Percentiles rank a stretch among this genome's conserved stretches.
Conservation (phyloP, 1,140 invertebrate genomes). For the Elymnias hypermnestra region DNA sequence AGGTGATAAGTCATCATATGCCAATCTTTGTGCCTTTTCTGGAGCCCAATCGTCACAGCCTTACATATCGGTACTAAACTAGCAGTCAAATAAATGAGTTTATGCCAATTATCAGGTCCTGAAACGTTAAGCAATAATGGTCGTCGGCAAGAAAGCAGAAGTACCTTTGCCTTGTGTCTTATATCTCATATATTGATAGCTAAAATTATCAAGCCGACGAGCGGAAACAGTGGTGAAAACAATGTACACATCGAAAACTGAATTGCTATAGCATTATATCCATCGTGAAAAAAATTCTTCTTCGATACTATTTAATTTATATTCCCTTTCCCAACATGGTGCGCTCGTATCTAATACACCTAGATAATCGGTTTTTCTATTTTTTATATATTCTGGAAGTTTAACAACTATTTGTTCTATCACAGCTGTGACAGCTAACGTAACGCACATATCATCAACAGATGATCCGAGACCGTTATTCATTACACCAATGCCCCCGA, state of each 20-base stretch:
- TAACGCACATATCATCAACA: constrained; percentile 5
- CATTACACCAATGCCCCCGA: background rate
- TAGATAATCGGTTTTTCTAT: background rate
- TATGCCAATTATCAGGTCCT: background rate
- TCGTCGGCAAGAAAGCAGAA: constrained; percentile 1
- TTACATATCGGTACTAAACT: background rate
- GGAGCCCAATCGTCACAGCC: too few species aligned
- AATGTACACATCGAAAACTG: background rate
- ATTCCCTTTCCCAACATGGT: constrained; percentile 7
- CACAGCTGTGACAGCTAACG: background rate
- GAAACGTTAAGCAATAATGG: constrained; percentile 2
- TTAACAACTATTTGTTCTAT: constrained; percentile 4
- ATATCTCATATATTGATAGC: constrained; percentile 3
- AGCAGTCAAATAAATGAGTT: background rate
- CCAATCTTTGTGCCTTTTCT: too few species aligned
- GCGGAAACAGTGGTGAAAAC: background rate
- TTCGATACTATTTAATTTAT: background rate
- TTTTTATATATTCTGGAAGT: background rate
- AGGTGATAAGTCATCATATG: too few species aligned
- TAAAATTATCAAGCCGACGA: background rate
- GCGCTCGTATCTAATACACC: background rate
- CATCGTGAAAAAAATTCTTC: background rate
- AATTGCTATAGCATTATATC: constrained; percentile 1
- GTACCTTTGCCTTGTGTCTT: constrained; percentile 2
- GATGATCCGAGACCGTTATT: background rate